phyloP scores from a whole-genome alignment of 2,888 invertebrate genomes.

The Stenchaetothrips biformis region DNA sequence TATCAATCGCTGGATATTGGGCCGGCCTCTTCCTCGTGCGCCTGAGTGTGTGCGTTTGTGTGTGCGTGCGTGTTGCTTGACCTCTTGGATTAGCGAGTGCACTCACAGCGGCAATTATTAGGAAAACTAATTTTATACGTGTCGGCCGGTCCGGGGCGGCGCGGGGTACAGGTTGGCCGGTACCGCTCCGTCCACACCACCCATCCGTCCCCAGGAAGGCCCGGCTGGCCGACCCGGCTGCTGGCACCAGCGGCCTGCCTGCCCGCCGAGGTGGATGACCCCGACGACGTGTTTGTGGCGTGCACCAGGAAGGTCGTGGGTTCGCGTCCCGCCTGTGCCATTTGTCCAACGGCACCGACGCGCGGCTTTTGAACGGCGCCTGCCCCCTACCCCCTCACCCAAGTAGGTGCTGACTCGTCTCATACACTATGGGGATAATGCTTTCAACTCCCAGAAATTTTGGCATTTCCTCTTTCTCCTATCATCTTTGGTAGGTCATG shows the following conservation, averaged over 20 bases:
- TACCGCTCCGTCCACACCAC: background rate
- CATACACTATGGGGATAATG: no score
- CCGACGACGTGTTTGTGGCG: background rate
- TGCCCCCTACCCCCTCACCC: no score
- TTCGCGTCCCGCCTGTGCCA: no score
- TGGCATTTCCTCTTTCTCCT: no score
- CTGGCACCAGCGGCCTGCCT: background rate
- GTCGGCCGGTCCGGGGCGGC: background rate
- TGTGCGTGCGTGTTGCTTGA: background rate
- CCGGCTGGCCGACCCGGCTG: no score
- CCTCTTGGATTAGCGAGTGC: constrained; percentile 12
- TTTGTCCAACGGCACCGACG: no score
- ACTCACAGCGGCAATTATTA: constrained; percentile 12
- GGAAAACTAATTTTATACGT: constrained; percentile 24
- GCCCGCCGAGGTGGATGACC: constrained; percentile 8
- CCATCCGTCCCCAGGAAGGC: no score
- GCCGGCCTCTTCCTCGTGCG: background rate
- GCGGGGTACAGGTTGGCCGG: background rate
- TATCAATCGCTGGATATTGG: background rate
- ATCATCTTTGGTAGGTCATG: no score
- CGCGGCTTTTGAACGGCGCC: no score
- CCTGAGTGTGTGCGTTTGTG: background rate
- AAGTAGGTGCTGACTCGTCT: no score
- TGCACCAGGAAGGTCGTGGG: no score
- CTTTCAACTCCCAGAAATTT: no score